Evolutionary conservation across 2,797 vertebrate species (phyloP).

Genomic region (Silurus aristotelis): DNA sequence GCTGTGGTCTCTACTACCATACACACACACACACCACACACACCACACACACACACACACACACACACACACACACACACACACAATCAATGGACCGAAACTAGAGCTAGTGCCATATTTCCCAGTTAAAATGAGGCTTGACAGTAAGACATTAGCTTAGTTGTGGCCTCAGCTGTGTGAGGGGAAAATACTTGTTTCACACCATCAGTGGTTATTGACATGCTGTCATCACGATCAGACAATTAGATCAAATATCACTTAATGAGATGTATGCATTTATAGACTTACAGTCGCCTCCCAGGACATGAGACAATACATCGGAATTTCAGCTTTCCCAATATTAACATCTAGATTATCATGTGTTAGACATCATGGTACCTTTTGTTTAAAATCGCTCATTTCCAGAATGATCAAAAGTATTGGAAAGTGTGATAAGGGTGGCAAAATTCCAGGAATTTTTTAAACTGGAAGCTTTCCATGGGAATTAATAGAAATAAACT

Average conservation of each 20-base stretch:
- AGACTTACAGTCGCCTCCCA: not conserved
- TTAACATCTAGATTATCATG: not conserved
- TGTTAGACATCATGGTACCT: not conserved
- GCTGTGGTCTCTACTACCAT: conserved; percentile 53
- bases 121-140: conserved; percentile 53
- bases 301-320: not conserved
- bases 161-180: conserved; percentile 73
- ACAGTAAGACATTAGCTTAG: conserved; percentile 59
- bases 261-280: not conserved
- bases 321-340: not conserved
- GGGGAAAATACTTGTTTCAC: conserved; percentile 68
- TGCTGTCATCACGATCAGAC: conserved; percentile 67
- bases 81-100: conserved; percentile 57
- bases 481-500: too few species aligned
- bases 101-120: conserved; percentile 50
- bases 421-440: not conserved
- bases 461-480: too few species aligned
- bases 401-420: not conserved
- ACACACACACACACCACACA: conserved; percentile 33
- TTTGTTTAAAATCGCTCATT: not conserved
- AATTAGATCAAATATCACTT: conserved; percentile 12
- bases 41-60: not conserved
- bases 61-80: not conserved
- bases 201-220: conserved; percentile 83
- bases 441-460: too few species aligned